These are phyloP conservation scores for Zaprionus tsacasi DNA, from an alignment of 1,140 invertebrate species.

Conservation along the genomic window DNA sequence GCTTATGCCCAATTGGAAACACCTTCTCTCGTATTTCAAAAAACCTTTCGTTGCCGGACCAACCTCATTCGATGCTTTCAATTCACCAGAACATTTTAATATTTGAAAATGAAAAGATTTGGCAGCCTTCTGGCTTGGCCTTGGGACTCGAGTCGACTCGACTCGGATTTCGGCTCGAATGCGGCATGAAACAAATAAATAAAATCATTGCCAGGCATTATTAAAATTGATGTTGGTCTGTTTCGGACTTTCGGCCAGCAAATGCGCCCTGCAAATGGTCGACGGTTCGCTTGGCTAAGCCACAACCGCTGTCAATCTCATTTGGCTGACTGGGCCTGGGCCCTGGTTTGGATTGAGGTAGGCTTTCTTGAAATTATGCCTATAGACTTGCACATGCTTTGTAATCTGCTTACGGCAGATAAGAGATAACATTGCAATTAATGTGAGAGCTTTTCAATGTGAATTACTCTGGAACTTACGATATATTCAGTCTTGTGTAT, in stretches of 20 bases:
- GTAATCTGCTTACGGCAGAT: conserved; percentile 45
- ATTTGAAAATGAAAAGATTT: conserved; percentile 52
- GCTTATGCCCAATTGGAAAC: conserved; percentile 1
- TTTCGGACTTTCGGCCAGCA: conserved; percentile 21
- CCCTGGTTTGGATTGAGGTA: conserved; percentile 12
- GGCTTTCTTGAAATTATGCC: conserved; percentile 33
- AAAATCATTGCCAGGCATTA: conserved; percentile 53
- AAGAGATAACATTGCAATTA: conserved; percentile 73
- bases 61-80: conserved; percentile 38
- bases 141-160: background rate
- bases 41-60: conserved; percentile 12
- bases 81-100: conserved; percentile 53
- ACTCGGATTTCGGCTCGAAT: conserved; percentile 2
- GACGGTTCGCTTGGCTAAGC: conserved; percentile 47
- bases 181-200: conserved; percentile 36
- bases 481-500: background rate
- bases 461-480: background rate
- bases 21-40: conserved; percentile 9
- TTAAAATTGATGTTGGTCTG: conserved; percentile 66
- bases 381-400: conserved; percentile 41
- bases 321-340: conserved; percentile 27
- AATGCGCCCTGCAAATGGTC: conserved; percentile 25
- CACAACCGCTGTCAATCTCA: conserved; percentile 66
- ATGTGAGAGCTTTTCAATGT: conserved; percentile 68
- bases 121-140: conserved; percentile 20